phyloP scores from a whole-genome alignment of 2,888 invertebrate species.

The Caenorhabditis macrosperma region DNA sequence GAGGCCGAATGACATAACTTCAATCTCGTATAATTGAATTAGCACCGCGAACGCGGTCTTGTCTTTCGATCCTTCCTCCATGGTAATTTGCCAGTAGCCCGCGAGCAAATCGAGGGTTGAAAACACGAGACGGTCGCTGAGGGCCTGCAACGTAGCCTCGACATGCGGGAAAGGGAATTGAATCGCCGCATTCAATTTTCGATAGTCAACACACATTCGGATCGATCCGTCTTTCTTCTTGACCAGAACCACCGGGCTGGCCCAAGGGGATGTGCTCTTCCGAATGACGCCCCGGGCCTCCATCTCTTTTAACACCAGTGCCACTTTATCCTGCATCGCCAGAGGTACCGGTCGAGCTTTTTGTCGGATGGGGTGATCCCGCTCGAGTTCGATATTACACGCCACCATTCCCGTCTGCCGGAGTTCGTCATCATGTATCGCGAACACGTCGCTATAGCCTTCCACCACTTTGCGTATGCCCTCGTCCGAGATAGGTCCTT shows the following conservation, averaged over 20 bases:
- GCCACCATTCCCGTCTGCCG: background rate
- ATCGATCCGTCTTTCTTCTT: constrained; percentile 64
- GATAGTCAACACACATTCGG: constrained; percentile 68
- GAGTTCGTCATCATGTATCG: constrained; percentile 27
- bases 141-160: constrained; percentile 50
- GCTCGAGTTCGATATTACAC: constrained; percentile 9
- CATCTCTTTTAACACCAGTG: constrained; percentile 33
- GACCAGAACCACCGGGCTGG: constrained; percentile 55
- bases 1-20: constrained; percentile 73
- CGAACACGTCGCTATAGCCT: constrained; percentile 28
- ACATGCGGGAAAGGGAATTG: constrained; percentile 63
- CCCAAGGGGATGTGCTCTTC: constrained; percentile 33
- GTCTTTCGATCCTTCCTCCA: constrained; percentile 54
- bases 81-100: constrained; percentile 70
- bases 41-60: constrained; percentile 70
- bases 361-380: constrained; percentile 27
- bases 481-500: background rate
- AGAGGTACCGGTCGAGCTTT: constrained; percentile 51
- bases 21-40: constrained; percentile 67
- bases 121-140: constrained; percentile 53
- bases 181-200: constrained; percentile 61
- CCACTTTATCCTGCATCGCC: constrained; percentile 21
- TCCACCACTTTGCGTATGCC: background rate
- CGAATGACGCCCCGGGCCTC: constrained; percentile 23
- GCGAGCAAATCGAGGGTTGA: constrained; percentile 62